Percentiles rank a stretch among this genome's conserved stretches.
phyloP scores from a whole-genome alignment of 1,140 invertebrate species.

The Ctenoplectra terminalis region DNA sequence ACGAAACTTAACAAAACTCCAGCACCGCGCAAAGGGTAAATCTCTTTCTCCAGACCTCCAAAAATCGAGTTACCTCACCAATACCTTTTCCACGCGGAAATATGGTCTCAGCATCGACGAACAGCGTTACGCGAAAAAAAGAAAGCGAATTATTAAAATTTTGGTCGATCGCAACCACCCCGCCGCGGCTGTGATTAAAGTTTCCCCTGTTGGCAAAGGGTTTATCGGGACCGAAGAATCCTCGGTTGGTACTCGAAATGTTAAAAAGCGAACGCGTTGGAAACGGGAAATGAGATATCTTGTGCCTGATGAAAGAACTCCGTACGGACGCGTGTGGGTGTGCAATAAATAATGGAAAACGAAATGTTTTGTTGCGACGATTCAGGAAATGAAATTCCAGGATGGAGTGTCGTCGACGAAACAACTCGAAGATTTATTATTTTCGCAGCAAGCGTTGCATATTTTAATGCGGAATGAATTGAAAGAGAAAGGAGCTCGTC shows the following conservation, averaged over 20 bases:
- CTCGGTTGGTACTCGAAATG: background rate
- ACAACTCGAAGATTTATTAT: slow-evolving; percentile 30
- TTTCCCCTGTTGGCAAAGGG: background rate
- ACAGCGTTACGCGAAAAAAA: too few species aligned
- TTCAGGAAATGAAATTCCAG: slow-evolving; percentile 30
- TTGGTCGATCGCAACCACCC: background rate
- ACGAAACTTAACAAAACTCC: too few species aligned
- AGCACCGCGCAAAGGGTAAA: too few species aligned
- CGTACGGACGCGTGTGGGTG: background rate
- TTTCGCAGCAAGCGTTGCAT: background rate
- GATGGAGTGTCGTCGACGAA: background rate
- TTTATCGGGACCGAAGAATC: background rate
- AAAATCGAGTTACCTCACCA: background rate
- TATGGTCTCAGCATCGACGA: too few species aligned
- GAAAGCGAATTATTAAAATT: background rate
- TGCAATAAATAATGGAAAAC: slow-evolving; percentile 24
- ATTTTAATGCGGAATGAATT: background rate
- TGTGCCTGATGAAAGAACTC: slow-evolving; percentile 5
- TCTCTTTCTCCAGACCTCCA: too few species aligned
- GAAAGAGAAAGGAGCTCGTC: too few species aligned
- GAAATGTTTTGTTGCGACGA: slow-evolving; percentile 7
- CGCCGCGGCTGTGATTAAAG: background rate
- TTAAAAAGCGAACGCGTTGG: slow-evolving; percentile 18
- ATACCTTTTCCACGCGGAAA: background rate
- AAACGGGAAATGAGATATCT: slow-evolving; percentile 11